These are phyloP conservation scores for Agraylea sexmaculata DNA, from an alignment of 1,140 invertebrate genomes.

Conservation along the genomic window DNA sequence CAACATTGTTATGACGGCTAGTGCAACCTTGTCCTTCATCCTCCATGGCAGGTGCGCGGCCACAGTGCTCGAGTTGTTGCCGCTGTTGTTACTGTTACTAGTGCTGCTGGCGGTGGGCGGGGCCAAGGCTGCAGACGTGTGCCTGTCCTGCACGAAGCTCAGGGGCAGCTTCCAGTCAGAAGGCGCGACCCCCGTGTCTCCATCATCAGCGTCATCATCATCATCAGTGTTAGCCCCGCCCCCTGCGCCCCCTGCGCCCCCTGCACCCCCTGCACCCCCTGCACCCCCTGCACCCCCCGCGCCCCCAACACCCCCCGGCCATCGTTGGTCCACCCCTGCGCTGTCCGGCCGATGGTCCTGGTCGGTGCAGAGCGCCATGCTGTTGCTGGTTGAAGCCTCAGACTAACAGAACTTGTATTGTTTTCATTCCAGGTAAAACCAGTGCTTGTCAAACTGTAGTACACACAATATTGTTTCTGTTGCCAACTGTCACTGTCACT, in stretches of 20 bases:
- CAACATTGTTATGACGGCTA: constrained; percentile 6
- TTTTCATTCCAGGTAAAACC: too few species aligned
- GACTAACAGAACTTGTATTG: too few species aligned
- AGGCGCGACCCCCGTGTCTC: constrained; percentile 66
- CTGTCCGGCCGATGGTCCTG: too few species aligned
- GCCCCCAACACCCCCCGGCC: constrained; percentile 22
- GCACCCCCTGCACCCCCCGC: constrained; percentile 25
- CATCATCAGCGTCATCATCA: constrained; percentile 66
- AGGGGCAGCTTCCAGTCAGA: constrained; percentile 52
- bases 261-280: constrained; percentile 24
- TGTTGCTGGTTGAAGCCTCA: too few species aligned
- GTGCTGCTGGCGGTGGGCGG: constrained; percentile 54
- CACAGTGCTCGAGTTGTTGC: too few species aligned
- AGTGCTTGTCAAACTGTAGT: too few species aligned
- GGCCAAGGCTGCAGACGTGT: constrained; percentile 65
- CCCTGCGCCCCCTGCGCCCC: constrained; percentile 31
- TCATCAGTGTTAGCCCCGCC: constrained; percentile 52
- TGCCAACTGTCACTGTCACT: too few species aligned
- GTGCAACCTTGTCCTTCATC: constrained; percentile 77
- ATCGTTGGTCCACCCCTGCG: too few species aligned
- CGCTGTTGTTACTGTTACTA: too few species aligned
- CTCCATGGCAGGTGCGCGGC: constrained; percentile 80
- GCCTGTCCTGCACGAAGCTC: constrained; percentile 57
- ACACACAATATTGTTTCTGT: too few species aligned
- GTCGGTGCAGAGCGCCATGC: too few species aligned